Percentiles rank a stretch among this genome's conserved stretches.
Conservation (phyloP, 2,888 invertebrate genomes). For the Xanthia togata region DNA sequence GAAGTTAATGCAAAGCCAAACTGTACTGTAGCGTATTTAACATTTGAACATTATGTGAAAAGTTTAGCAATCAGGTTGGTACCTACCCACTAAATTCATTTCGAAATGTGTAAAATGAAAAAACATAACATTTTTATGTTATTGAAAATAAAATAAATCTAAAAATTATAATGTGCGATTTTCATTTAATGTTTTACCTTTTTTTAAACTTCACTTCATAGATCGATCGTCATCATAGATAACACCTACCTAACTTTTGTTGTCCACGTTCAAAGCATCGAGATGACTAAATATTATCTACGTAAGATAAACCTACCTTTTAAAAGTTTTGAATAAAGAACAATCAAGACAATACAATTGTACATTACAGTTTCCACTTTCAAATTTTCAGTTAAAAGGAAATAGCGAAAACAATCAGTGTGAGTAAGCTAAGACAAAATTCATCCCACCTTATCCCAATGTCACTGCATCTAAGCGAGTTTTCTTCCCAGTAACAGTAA, state of each 20-base stretch:
- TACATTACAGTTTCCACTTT: background rate
- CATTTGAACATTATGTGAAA: constrained; percentile 84
- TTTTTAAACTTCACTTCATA: background rate
- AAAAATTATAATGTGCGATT: constrained; percentile 83
- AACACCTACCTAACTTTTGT: background rate
- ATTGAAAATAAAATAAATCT: constrained; percentile 91
- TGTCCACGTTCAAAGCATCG: background rate
- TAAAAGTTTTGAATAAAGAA: background rate
- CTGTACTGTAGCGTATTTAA: constrained; percentile 85
- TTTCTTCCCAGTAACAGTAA: background rate
- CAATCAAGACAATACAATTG: background rate
- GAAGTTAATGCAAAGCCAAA: constrained; percentile 84
- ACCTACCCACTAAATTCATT: constrained; percentile 88
- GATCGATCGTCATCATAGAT: background rate
- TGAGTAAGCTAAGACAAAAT: background rate
- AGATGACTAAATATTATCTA: background rate
- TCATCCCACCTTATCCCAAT: background rate
- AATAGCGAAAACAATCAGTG: background rate
- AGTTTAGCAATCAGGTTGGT: constrained; percentile 87
- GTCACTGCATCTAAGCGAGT: too few species aligned
- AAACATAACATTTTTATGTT: constrained; percentile 91
- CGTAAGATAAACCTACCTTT: background rate
- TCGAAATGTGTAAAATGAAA: constrained; percentile 89
- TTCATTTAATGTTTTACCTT: constrained; percentile 69
- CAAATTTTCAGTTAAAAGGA: background rate